Base-by-base conservation (phyloP, 1,140 invertebrate species). In the Caenorhabditis inopinata region DNA sequence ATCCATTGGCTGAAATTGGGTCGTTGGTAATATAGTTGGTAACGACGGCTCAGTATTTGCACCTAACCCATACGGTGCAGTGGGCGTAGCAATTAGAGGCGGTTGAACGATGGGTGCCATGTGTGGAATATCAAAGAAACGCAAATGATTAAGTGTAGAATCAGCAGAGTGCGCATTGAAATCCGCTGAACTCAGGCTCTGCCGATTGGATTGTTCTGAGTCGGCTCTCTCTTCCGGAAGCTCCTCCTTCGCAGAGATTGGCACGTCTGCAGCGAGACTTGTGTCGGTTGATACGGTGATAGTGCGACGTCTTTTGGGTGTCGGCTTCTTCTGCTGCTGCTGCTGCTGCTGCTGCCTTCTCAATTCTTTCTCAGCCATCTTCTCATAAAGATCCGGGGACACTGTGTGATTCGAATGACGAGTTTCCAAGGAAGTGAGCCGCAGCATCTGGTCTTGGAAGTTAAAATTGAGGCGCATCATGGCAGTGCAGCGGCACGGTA, bases 381-480 rank as follows among this genome's bases (percentile, higher is more conserved):
- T 58, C 7, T 45, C 51, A 29, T 79, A 79, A 16, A 68, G 38
- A 23, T 79, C 53, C 38, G 68, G 68, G 21, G 5, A 18, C 6
- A 79, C 27, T 5, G 23, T 68, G 68, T 80, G 78, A 23, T 68
- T 68, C 16, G 35, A 35, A 35, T 68, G 58, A 38, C 74, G 80
- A 1, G 29, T 53, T 18, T 82, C 42, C 6, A 82, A n/a, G 1
- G 83, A 85, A 21, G 83, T 84, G 23, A 84, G 48, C 25, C 45
- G 27, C 4, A 84, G 83, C 25, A 35, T 74, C 25, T 74, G 77
- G 6, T 84, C 84, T 9, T 32, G 27, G 27, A 53, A 78, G 29
- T 78, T 73, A 82, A 80, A 87, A 76, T 87, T 87, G n/a, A 87
- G 46, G 9, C 86, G 62, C 11, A 87, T 78, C 84, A 86, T 87